phyloP scores from a whole-genome alignment of 2,888 invertebrate genomes.

The Lasius fuliginosus region DNA sequence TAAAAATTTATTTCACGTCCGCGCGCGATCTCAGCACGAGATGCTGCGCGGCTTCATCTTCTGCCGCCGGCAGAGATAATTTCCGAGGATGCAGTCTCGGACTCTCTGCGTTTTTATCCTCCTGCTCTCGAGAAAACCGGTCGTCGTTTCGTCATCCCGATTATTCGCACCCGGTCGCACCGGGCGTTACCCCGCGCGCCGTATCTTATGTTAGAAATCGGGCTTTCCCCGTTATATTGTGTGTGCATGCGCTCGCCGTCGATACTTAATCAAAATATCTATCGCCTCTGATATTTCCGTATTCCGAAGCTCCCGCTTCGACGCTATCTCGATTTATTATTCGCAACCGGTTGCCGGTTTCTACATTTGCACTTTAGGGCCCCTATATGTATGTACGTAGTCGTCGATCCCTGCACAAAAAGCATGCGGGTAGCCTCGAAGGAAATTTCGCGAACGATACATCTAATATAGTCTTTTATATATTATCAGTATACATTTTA shows the following conservation, averaged over 20 bases:
- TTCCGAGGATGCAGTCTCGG: constrained; percentile 70
- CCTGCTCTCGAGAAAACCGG: constrained; percentile 74
- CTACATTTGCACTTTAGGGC: constrained; percentile 45
- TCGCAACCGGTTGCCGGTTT: constrained; percentile 53
- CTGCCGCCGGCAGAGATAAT: constrained; percentile 46
- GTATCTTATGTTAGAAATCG: constrained; percentile 69
- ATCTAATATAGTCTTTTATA: not conserved
- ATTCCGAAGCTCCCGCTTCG: constrained; percentile 45
- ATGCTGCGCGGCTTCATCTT: constrained; percentile 19
- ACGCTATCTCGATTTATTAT: constrained; percentile 59
- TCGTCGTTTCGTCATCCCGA: constrained; percentile 76
- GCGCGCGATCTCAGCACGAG: not conserved
- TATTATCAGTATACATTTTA: not conserved
- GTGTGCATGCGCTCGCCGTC: constrained; percentile 5
- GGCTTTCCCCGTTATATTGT: constrained; percentile 59
- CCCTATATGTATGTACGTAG: not conserved
- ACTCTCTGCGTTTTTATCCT: constrained; percentile 64
- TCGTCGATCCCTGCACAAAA: constrained; percentile 18
- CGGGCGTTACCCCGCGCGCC: constrained; percentile 68
- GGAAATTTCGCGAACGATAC: not conserved
- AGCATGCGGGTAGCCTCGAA: not conserved
- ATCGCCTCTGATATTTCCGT: constrained; percentile 61
- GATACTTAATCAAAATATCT: constrained; percentile 57
- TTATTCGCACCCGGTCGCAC: constrained; percentile 70
- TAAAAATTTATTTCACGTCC: constrained; percentile 27